These are phyloP conservation scores for Synergus gifuensis DNA, from an alignment of 2,888 invertebrate genomes.

Conservation along the genomic window DNA sequence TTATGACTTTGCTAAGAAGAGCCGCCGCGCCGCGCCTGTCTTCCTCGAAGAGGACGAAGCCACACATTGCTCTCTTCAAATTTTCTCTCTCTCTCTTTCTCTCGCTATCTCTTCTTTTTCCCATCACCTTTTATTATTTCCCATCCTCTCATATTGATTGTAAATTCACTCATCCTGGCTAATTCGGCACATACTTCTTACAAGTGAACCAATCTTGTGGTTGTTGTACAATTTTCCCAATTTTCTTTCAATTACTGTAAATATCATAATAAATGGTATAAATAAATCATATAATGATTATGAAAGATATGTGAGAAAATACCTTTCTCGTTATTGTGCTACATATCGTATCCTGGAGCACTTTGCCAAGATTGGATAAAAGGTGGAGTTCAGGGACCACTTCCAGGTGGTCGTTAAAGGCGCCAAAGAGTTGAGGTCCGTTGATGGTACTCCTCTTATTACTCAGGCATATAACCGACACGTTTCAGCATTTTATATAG, in stretches of 20 bases:
- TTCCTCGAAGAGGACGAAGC: slow-evolving; percentile 57
- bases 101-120: background rate
- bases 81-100: background rate
- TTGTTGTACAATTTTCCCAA: too few species aligned
- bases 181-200: background rate
- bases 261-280: too few species aligned
- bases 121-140: background rate
- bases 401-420: slow-evolving; percentile 62
- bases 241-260: too few species aligned
- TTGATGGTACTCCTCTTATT: slow-evolving; percentile 58
- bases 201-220: too few species aligned
- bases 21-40: slow-evolving; percentile 50
- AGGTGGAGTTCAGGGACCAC: slow-evolving; percentile 39
- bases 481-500: slow-evolving; percentile 65
- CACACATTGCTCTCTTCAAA: slow-evolving; percentile 44
- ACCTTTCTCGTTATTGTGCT: background rate
- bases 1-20: slow-evolving; percentile 66
- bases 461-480: slow-evolving; percentile 57
- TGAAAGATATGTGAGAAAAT: background rate
- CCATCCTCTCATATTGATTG: background rate
- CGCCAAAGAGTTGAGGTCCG: slow-evolving; percentile 61
- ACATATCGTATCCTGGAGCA: slow-evolving; percentile 5
- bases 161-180: background rate
- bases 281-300: too few species aligned
- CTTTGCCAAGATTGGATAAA: slow-evolving; percentile 1